Base-by-base conservation (phyloP, 2,888 invertebrate genomes). In the Lasioglossum oenotherae region DNA sequence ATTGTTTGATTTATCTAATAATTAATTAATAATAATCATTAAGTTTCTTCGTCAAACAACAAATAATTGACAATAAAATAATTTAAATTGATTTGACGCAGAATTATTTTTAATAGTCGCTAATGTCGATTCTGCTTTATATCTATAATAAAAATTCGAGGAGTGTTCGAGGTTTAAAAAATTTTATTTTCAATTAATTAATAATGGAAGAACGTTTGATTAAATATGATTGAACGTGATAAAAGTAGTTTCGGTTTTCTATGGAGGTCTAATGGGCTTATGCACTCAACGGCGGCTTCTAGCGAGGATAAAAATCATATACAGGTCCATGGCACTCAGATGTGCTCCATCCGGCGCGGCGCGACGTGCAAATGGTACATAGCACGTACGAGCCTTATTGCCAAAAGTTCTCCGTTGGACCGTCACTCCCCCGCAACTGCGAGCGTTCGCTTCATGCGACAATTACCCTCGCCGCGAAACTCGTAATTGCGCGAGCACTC, bases 401-500 rank as follows among this genome's bases (percentile, higher is more conserved):
- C 38, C 49, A 72, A 78, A 78, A 80, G 80, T 81, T 76, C 31
- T 27, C 60, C 31, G 74, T 80, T 49, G 76, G 12, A 44, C 19
- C 46, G 60, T 72, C 75, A 81, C 82, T 90, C 80, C 44, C 27
- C 73, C 41, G 38, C 41, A 78, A 81, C 85, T 80, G 23, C 84
- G 69, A 69, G 69, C 41, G 12, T 35, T 69, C 69, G 69, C 38
- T 38, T 23, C 46, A n/a, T 64, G 78, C 38, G 84, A 90, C 87
- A 85, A 90, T 87, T 81, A 82, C 74, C 73, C 44, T 64, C 53
- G 80, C 38, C 84, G 76, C 81, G 73, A 87, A 90, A 90, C 90
- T 90, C 81, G 85, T 90, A 90, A 90, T 90, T 90, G 87, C 85
- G 81, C 81, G 67, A 80, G 67, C 73, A 82, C 89, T 89, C 81